These are phyloP conservation scores for Drosophila prosaltans DNA, from an alignment of 1,140 invertebrate species.

Conservation along the genomic window DNA sequence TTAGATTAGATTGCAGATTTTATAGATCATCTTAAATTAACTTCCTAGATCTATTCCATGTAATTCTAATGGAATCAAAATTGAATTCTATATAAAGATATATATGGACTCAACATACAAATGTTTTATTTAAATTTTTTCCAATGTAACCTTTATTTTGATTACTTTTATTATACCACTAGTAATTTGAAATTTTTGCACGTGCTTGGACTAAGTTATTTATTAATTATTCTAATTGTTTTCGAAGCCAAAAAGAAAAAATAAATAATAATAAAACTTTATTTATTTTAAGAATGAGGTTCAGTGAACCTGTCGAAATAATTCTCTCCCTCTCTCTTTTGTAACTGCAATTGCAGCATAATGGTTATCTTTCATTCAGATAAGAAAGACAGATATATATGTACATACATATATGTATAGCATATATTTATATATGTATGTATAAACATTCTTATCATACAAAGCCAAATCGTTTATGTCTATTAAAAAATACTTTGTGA, in stretches of 20 bases:
- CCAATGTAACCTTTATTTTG: constrained; percentile 31
- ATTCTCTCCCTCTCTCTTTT: background rate
- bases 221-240: background rate
- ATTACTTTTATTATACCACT: constrained; percentile 20
- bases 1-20: no score
- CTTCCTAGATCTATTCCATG: background rate
- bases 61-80: background rate
- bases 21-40: no score
- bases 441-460: background rate
- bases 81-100: background rate
- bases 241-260: background rate
- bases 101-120: constrained; percentile 39
- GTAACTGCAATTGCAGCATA: background rate
- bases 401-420: background rate
- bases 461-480: background rate
- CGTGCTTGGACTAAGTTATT: constrained; percentile 13
- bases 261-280: background rate
- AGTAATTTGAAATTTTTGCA: constrained; percentile 32
- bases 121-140: constrained; percentile 48
- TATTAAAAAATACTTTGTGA: background rate
- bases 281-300: background rate
- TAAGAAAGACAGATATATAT: background rate
- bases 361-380: background rate
- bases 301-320: constrained; percentile 1
- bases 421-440: no score